phyloP scores from a whole-genome alignment of 2,888 invertebrate genomes.

The Neoitamus cyanurus region DNA sequence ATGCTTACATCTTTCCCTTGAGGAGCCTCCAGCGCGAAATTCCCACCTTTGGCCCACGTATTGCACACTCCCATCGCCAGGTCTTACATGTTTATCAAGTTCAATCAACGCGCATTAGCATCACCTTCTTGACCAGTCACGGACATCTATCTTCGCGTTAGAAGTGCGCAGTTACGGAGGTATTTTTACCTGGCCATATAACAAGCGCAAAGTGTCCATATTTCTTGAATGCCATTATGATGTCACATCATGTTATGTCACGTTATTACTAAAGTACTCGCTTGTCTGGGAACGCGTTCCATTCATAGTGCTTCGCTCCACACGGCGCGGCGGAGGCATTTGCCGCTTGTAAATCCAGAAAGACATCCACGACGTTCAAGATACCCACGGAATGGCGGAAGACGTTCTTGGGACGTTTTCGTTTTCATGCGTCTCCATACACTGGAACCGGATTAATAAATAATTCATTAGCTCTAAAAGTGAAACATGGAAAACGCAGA shows the following conservation, averaged over 20 bases:
- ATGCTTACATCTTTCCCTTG: background rate
- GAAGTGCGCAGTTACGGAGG: conserved; percentile 1
- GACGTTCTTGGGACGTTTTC: conserved; percentile 27
- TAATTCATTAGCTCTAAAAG: conserved; percentile 33
- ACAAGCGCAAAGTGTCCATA: background rate
- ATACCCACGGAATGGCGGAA: background rate
- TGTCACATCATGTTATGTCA: conserved; percentile 24
- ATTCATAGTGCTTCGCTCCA: conserved; percentile 27
- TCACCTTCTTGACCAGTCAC: background rate
- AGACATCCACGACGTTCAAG: conserved; percentile 9
- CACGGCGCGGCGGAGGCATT: background rate
- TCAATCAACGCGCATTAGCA: background rate
- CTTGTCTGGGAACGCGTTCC: conserved; percentile 11
- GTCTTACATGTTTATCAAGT: background rate
- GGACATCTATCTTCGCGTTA: background rate
- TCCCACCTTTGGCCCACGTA: background rate
- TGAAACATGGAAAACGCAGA: conserved; percentile 28
- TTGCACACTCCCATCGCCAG: background rate
- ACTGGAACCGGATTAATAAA: conserved; percentile 38
- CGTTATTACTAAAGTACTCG: conserved; percentile 7
- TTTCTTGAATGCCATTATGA: conserved; percentile 22
- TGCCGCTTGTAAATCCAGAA: background rate
- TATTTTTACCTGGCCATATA: background rate
- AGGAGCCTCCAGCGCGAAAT: background rate
- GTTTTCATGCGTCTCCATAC: conserved; percentile 25